Conservation (phyloP, 2,797 vertebrate genomes). For the Sciurus vulgaris region DNA sequence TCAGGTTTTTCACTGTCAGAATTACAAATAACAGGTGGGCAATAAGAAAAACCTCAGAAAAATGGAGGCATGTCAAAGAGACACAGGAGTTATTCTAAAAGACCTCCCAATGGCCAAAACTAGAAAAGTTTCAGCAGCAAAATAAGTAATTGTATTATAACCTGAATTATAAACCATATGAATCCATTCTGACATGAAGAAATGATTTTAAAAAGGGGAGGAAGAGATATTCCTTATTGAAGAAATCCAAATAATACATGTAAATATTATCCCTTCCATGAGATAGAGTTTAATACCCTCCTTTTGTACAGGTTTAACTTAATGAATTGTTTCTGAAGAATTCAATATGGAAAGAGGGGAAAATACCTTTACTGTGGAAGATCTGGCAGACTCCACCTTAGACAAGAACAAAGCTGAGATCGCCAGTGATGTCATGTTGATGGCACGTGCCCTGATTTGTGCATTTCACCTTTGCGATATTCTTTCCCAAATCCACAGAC, state of each 20-base stretch:
- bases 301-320: neutral
- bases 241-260: neutral
- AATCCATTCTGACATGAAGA: neutral
- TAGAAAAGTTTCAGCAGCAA: neutral
- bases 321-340: neutral
- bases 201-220: neutral
- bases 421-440: neutral
- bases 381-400: neutral
- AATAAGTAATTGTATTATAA: neutral
- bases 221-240: neutral
- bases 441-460: rapidly evolving
- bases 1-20: neutral
- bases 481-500: neutral
- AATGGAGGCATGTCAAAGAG: neutral
- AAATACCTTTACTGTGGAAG: neutral
- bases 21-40: neutral
- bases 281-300: neutral
- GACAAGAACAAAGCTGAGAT: neutral
- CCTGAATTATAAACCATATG: neutral
- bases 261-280: neutral
- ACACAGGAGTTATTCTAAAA: neutral
- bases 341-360: neutral
- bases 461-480: neutral
- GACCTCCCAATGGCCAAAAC: neutral
- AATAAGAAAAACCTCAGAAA: neutral